Percentiles rank a stretch among this genome's conserved stretches.
Conservation (phyloP, 2,797 vertebrate genomes). For the Argentina silus region DNA sequence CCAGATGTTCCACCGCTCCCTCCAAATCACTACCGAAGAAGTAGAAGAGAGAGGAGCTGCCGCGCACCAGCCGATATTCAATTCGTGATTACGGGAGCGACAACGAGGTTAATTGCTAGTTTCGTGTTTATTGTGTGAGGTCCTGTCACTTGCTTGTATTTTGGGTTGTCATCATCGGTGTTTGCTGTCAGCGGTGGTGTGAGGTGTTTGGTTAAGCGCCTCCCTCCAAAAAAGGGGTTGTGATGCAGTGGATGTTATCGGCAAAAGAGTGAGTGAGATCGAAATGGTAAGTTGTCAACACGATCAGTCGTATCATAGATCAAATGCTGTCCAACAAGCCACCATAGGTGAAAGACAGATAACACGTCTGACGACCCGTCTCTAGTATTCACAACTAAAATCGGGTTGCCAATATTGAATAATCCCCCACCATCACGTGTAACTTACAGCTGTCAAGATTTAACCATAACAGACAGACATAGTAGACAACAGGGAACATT, state of each 20-base stretch:
- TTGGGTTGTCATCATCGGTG: neutral
- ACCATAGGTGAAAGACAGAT: too few species aligned
- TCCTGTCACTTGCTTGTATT: conserved; percentile 42
- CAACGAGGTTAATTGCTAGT: conserved; percentile 71
- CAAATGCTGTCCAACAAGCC: too few species aligned
- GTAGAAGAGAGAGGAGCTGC: neutral
- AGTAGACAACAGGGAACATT: neutral
- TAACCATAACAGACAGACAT: neutral
- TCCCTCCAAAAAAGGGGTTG: too few species aligned
- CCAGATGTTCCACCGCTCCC: conserved; percentile 69
- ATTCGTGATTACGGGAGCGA: conserved; percentile 62
- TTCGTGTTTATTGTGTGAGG: conserved; percentile 56
- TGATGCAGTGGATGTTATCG: too few species aligned
- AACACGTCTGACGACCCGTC: too few species aligned
- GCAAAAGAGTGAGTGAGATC: too few species aligned
- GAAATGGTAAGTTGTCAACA: too few species aligned
- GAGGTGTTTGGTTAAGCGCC: neutral
- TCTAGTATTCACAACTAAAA: neutral
- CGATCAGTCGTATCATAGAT: too few species aligned
- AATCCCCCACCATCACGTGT: neutral
- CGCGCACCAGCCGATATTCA: conserved; percentile 35
- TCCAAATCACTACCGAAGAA: conserved; percentile 52
- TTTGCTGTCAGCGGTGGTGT: neutral
- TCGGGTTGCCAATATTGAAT: neutral
- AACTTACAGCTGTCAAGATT: neutral